Conservation (phyloP, 2,113 vertebrate genomes). For the Nettapus auritus region DNA sequence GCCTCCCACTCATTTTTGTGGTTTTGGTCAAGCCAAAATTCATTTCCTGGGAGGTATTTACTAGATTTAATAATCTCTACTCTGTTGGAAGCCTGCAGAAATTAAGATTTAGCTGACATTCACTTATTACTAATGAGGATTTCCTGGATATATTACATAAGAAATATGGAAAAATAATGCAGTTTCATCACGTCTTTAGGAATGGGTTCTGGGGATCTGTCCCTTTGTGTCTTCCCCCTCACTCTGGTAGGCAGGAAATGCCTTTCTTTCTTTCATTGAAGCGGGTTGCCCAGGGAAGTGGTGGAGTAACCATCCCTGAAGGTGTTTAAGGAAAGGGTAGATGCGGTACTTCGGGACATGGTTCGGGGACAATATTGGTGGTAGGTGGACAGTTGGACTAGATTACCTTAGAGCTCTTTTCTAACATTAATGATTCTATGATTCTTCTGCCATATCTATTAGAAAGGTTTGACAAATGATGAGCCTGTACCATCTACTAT, state of each 20-base stretch:
- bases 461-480: background rate
- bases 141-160: background rate
- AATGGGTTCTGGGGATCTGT: background rate
- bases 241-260: background rate
- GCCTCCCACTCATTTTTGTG: background rate
- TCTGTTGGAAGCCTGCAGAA: constrained; percentile 8
- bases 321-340: no score
- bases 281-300: no score
- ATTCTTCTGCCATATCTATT: background rate
- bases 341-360: no score
- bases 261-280: background rate
- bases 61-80: background rate
- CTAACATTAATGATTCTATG: no score
- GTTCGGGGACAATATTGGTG: no score
- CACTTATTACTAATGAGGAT: background rate
- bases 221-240: background rate
- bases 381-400: no score
- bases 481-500: background rate
- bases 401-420: no score
- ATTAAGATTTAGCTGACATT: constrained; percentile 44
- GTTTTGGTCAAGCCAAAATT: background rate
- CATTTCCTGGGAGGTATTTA: constrained; percentile 9
- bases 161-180: background rate
- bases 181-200: background rate
- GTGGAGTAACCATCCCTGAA: no score